A percentile compares a stretch with the other conserved stretches of the same genome.
Conservation (phyloP, 2,797 vertebrate species). For the Columba guinea region DNA sequence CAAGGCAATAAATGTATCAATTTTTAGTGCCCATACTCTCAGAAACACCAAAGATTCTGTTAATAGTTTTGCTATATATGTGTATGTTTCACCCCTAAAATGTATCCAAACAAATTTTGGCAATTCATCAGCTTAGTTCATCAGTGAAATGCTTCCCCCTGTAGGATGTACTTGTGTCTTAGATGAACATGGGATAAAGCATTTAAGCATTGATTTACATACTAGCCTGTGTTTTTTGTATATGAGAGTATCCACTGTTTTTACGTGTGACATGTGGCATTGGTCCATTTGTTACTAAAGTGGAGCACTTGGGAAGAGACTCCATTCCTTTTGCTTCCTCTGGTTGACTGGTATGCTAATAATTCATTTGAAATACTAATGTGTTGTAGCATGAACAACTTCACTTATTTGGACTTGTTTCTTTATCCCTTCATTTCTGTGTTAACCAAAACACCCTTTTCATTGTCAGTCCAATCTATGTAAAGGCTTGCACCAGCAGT, state of each 20-base stretch:
- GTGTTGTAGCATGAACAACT: neutral
- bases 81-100: neutral
- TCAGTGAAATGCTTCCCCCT: neutral
- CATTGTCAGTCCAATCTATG: neutral
- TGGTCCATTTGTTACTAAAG: accelerated
- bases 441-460: neutral
- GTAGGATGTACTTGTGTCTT: neutral
- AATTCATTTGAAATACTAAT: neutral
- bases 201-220: neutral
- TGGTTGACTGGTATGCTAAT: neutral
- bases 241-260: neutral
- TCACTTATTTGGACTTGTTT: neutral
- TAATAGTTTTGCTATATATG: neutral
- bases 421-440: neutral
- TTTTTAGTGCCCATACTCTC: neutral
- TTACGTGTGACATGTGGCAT: accelerated
- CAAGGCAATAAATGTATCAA: neutral
- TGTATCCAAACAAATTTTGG: neutral
- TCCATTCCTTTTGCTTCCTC: neutral
- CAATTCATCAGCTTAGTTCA: neutral
- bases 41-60: neutral
- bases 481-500: neutral
- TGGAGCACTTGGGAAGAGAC: neutral
- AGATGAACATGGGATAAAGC: neutral
- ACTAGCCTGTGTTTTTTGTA: neutral